Conservation (phyloP, 2,797 vertebrate species). For the Trachops cirrhosus region DNA sequence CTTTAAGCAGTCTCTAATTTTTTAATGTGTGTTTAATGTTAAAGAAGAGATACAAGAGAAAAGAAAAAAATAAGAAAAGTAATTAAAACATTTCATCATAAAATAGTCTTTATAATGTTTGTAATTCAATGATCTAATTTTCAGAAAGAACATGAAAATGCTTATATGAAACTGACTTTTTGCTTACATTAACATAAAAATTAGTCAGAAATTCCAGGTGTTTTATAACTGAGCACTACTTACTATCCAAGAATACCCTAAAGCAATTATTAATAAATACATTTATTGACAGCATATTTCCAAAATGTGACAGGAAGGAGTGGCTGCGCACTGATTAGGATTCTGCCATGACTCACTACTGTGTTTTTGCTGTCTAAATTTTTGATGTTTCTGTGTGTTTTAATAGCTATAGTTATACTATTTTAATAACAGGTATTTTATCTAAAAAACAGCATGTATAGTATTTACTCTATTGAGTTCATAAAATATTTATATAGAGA, state of each 20-base stretch:
- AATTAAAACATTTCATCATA: neutral
- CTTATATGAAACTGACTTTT: neutral
- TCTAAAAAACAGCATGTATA: neutral
- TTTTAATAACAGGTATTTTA: neutral
- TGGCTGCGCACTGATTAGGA: neutral
- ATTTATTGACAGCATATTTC: neutral
- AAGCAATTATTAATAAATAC: neutral
- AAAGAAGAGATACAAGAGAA: constrained; percentile 1
- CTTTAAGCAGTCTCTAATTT: neutral
- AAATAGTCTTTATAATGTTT: neutral
- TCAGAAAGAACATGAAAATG: neutral
- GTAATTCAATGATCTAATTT: neutral
- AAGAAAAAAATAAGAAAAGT: neutral
- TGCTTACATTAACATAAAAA: neutral
- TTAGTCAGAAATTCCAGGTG: neutral
- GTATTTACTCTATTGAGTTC: neutral
- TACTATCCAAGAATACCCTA: neutral
- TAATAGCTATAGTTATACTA: neutral
- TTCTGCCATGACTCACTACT: neutral
- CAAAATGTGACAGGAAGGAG: neutral
- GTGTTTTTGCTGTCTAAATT: neutral
- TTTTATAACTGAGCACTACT: neutral
- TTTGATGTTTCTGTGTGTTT: neutral
- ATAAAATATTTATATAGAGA: neutral
- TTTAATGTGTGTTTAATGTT: constrained; percentile 31